Conservation (phyloP, 2,797 vertebrate species). For the Lacerta bilineata region DNA sequence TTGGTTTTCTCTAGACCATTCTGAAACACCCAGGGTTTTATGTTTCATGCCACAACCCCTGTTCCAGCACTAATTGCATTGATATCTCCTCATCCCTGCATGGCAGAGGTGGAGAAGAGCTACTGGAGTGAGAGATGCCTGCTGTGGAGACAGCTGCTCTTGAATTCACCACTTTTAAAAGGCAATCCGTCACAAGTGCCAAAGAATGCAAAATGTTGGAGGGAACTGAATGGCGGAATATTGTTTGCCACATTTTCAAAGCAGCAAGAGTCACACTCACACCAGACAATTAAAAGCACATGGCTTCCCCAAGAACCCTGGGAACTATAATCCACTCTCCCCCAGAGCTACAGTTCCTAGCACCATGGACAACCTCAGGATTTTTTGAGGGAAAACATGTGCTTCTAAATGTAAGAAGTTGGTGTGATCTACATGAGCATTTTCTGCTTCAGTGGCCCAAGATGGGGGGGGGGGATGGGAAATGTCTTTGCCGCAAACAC, state of each 20-base stretch:
- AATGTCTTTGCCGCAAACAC: background rate
- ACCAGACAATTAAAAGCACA: too few relatives aligned
- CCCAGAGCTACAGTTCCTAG: too few relatives aligned
- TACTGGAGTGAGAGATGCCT: slow-evolving; percentile 9
- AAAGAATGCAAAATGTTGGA: background rate
- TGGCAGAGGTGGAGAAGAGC: background rate
- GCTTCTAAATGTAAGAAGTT: too few relatives aligned
- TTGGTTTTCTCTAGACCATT: background rate
- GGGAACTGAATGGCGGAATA: background rate
- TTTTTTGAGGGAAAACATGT: too few relatives aligned
- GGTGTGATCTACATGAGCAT: background rate
- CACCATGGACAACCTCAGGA: too few relatives aligned
- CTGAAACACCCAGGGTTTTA: background rate
- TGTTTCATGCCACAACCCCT: background rate
- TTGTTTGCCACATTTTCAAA: background rate
- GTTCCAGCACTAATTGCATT: background rate
- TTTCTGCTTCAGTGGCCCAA: background rate
- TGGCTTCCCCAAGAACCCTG: too few relatives aligned
- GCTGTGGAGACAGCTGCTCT: background rate
- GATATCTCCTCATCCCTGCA: slow-evolving; percentile 14
- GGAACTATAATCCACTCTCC: too few relatives aligned
- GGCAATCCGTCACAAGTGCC: too few relatives aligned
- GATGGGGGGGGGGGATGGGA: background rate
- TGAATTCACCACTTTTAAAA: slow-evolving; percentile 5
- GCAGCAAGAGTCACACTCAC: too few relatives aligned